Evolutionary conservation across 2,888 invertebrate species (phyloP).

Genomic region (Melinaea menophilus): DNA sequence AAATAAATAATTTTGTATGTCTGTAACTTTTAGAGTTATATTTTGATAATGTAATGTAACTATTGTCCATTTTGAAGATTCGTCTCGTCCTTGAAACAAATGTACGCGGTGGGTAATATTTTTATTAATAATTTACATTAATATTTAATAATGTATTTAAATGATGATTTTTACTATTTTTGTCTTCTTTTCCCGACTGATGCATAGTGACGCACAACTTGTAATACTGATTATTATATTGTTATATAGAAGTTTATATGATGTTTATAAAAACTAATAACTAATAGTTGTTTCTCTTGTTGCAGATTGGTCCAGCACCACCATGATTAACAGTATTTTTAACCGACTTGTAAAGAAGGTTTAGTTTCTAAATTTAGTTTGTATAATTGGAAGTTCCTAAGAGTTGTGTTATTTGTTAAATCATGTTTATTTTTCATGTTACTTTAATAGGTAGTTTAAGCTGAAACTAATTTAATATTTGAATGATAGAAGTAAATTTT

Average conservation of each 20-base stretch:
- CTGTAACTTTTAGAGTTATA: too few relatives aligned
- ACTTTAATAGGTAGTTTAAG: background rate
- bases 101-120: too few relatives aligned
- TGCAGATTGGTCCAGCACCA: slow-evolving; percentile 28
- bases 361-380: too few relatives aligned
- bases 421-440: slow-evolving; percentile 10
- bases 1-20: too few relatives aligned
- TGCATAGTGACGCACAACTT: slow-evolving; percentile 47
- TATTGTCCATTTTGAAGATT: too few relatives aligned
- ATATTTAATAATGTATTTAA: background rate
- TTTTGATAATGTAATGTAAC: too few relatives aligned
- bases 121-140: too few relatives aligned
- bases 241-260: background rate
- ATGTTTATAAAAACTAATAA: background rate
- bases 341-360: too few relatives aligned
- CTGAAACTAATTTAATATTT: background rate
- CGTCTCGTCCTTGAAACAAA: too few relatives aligned
- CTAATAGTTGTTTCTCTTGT: slow-evolving; percentile 31
- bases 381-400: slow-evolving; percentile 37
- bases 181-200: slow-evolving; percentile 77
- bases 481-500: background rate
- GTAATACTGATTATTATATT: background rate
- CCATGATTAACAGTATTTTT: too few relatives aligned
- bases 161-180: slow-evolving; percentile 52
- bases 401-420: background rate